phyloP scores from a whole-genome alignment of 2,888 invertebrate species.

The Zygogramma bicolorata region DNA sequence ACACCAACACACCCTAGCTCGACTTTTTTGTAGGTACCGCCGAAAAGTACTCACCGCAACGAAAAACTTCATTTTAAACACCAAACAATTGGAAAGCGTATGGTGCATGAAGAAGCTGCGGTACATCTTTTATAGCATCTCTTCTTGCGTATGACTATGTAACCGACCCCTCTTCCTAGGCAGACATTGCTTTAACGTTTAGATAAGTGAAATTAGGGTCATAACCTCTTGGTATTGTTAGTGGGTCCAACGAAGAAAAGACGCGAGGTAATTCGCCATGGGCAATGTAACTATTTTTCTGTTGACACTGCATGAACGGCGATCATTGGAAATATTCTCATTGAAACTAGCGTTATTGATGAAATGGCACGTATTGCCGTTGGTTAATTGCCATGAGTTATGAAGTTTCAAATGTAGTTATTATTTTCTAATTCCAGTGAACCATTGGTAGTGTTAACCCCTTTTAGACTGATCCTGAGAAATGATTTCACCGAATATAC shows the following conservation, averaged over 20 bases:
- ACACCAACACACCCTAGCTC: background rate
- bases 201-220: slow-evolving; percentile 65
- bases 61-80: slow-evolving; percentile 59
- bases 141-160: slow-evolving; percentile 52
- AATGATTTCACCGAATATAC: too few relatives aligned
- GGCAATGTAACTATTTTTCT: slow-evolving; percentile 14
- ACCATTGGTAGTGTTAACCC: too few relatives aligned
- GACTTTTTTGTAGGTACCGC: background rate
- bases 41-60: slow-evolving; percentile 58
- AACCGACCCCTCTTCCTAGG: slow-evolving; percentile 59
- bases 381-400: too few relatives aligned
- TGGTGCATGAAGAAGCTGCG: slow-evolving; percentile 49
- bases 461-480: too few relatives aligned
- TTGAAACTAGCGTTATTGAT: too few relatives aligned
- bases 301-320: slow-evolving; percentile 26
- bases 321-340: background rate
- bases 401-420: too few relatives aligned
- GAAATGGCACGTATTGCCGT: background rate
- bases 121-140: slow-evolving; percentile 58
- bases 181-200: slow-evolving; percentile 61
- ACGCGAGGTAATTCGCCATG: slow-evolving; percentile 6
- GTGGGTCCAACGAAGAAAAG: slow-evolving; percentile 15
- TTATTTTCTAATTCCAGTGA: too few relatives aligned
- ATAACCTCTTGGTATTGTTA: slow-evolving; percentile 59
- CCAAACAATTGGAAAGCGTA: slow-evolving; percentile 55